Evolutionary conservation across 1,140 invertebrate genomes (phyloP).

Genomic region (Drosophila funebris): DNA sequence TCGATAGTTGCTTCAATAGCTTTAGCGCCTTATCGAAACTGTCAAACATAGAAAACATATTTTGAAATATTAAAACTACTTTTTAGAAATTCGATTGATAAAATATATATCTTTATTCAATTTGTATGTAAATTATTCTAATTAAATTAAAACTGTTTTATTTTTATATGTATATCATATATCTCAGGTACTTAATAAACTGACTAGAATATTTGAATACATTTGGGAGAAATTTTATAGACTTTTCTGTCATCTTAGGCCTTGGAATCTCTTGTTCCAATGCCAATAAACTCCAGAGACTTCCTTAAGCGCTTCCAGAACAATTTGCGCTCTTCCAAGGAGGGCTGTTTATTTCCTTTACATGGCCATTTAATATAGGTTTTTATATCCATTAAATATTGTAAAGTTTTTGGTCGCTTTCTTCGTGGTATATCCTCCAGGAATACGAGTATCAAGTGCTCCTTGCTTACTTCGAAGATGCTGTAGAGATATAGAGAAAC

Average conservation of each 20-base stretch:
- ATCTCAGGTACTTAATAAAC: conserved; percentile 66
- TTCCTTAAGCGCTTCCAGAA: conserved; percentile 80
- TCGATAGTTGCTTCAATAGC: background rate
- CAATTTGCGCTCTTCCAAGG: conserved; percentile 72
- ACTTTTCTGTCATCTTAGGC: conserved; percentile 3
- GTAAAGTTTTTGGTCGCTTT: conserved; percentile 86
- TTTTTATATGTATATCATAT: conserved; percentile 3
- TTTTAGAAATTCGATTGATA: too few species aligned
- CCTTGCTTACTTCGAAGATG: conserved; percentile 86
- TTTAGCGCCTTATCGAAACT: background rate
- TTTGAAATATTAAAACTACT: too few species aligned
- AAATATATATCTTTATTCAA: background rate
- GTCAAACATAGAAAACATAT: too few species aligned
- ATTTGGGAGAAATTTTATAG: background rate
- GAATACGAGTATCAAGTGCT: conserved; percentile 86
- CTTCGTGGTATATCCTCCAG: conserved; percentile 86
- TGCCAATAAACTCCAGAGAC: conserved; percentile 60
- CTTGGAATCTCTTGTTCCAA: conserved; percentile 39
- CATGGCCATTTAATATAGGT: conserved; percentile 87
- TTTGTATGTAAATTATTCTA: background rate
- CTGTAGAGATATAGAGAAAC: conserved; percentile 64
- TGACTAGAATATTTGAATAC: conserved; percentile 56
- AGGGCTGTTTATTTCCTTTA: conserved; percentile 44
- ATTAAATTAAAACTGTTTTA: conserved; percentile 3
- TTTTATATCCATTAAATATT: conserved; percentile 87